Evolutionary conservation across 1,140 invertebrate genomes (phyloP).

Genomic region (Drosophila ogumai): DNA sequence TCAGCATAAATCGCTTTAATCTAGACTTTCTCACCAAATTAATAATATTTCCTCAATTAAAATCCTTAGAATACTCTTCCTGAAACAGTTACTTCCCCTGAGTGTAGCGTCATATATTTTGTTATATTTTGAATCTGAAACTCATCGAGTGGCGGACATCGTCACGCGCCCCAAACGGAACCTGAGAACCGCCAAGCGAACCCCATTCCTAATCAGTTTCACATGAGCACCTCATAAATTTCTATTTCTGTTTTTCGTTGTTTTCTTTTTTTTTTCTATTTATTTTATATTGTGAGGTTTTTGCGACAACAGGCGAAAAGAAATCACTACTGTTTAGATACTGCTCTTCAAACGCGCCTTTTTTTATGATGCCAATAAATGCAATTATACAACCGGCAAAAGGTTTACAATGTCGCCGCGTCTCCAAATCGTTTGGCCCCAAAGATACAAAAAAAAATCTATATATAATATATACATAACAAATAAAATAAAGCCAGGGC

Average conservation of each 20-base stretch:
- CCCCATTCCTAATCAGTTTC: slow-evolving; percentile 71
- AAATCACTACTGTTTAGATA: slow-evolving; percentile 83
- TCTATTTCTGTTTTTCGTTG: slow-evolving; percentile 32
- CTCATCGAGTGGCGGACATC: slow-evolving; percentile 34
- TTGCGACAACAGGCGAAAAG: slow-evolving; percentile 57
- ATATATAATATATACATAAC: background rate
- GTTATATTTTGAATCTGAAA: slow-evolving; percentile 33
- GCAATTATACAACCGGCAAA: slow-evolving; percentile 71
- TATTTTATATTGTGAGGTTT: slow-evolving; percentile 9
- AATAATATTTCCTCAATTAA: background rate
- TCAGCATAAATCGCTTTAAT: background rate
- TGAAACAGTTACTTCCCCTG: background rate
- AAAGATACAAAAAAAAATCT: slow-evolving; percentile 40
- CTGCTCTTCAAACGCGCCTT: slow-evolving; percentile 72
- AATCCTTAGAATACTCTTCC: background rate
- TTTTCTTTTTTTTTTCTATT: slow-evolving; percentile 10
- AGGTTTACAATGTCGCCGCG: slow-evolving; percentile 49
- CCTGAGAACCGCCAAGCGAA: slow-evolving; percentile 37
- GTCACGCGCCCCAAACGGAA: slow-evolving; percentile 56
- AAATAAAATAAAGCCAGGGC: slow-evolving; percentile 19
- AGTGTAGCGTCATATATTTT: slow-evolving; percentile 1
- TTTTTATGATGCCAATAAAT: slow-evolving; percentile 79
- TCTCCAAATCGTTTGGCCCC: slow-evolving; percentile 30
- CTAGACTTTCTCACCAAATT: background rate
- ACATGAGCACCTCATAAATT: slow-evolving; percentile 80